Conservation (phyloP, 2,888 invertebrate genomes). For the Allophyes oxyacanthae region DNA sequence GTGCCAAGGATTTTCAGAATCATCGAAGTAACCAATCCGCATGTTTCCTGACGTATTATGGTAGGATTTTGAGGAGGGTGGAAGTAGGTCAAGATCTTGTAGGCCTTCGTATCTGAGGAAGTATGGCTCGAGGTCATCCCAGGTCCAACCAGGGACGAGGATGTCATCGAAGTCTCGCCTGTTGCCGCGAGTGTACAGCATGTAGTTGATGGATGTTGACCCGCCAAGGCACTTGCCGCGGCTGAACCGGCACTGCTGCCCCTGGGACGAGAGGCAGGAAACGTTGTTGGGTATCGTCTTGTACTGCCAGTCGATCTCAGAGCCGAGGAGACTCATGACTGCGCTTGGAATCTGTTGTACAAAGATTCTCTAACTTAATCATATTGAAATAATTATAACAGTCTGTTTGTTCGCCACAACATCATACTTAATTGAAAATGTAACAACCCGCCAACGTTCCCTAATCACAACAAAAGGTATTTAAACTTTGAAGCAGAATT, state of each 20-base stretch:
- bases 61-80: slow-evolving; percentile 65
- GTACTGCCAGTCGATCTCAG: slow-evolving; percentile 71
- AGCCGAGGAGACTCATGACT: slow-evolving; percentile 60
- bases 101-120: slow-evolving; percentile 74
- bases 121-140: slow-evolving; percentile 72
- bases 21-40: slow-evolving; percentile 65
- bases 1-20: slow-evolving; percentile 71
- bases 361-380: slow-evolving; percentile 8
- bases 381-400: too few relatives aligned
- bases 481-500: too few relatives aligned
- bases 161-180: slow-evolving; percentile 68
- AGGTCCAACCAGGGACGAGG: slow-evolving; percentile 70
- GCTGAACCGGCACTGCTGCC: slow-evolving; percentile 65
- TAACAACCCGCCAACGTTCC: too few relatives aligned
- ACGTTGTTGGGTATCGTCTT: slow-evolving; percentile 68
- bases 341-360: slow-evolving; percentile 66
- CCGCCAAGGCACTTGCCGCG: slow-evolving; percentile 79
- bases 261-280: slow-evolving; percentile 69
- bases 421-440: too few relatives aligned
- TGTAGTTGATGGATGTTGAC: slow-evolving; percentile 77
- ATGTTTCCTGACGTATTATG: slow-evolving; percentile 74
- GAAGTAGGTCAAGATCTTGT: slow-evolving; percentile 60
- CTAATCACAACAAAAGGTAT: not conserved
- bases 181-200: slow-evolving; percentile 77
- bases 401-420: too few relatives aligned